These are phyloP conservation scores for Psammodynastes pulverulentus DNA, from an alignment of 2,113 vertebrate genomes.

Conservation along the genomic window DNA sequence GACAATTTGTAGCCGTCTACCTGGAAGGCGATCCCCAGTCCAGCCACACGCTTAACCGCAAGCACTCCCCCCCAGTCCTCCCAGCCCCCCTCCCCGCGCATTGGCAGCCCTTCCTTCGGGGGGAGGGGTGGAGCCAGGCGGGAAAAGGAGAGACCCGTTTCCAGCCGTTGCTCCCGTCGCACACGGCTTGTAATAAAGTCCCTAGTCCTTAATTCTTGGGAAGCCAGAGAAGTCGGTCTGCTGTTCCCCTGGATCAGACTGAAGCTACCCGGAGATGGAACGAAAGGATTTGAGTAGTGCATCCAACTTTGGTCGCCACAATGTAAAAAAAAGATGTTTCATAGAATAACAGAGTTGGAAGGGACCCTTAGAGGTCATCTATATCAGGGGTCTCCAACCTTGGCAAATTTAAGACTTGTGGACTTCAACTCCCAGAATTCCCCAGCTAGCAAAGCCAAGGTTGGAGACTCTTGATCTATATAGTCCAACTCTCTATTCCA, in stretches of 20 bases:
- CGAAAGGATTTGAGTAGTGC: not conserved
- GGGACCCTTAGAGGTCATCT: too few species aligned
- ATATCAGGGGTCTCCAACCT: too few species aligned
- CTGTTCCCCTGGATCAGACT: not conserved
- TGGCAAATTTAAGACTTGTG: too few species aligned
- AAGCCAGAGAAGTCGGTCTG: not conserved
- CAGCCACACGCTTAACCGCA: constrained; percentile 2
- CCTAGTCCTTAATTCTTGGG: not conserved
- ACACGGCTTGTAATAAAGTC: not conserved
- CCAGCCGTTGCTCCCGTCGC: not conserved
- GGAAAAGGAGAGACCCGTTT: not conserved
- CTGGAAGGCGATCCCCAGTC: constrained; percentile 39
- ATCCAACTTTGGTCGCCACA: not conserved
- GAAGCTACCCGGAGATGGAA: not conserved
- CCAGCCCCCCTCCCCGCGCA: not conserved
- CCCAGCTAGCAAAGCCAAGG: too few species aligned
- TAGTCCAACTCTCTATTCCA: too few species aligned
- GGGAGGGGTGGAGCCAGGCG: constrained; percentile 27
- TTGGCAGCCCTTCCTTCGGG: not conserved
- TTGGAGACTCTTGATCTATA: too few species aligned
- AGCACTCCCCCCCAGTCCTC: constrained; percentile 8
- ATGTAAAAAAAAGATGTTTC: not conserved
- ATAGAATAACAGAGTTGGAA: too few species aligned
- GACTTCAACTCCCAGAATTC: too few species aligned
- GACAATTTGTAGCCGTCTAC: constrained; percentile 62